Conservation (phyloP, 1,140 invertebrate species). For the Oreohelix idahoensis region DNA sequence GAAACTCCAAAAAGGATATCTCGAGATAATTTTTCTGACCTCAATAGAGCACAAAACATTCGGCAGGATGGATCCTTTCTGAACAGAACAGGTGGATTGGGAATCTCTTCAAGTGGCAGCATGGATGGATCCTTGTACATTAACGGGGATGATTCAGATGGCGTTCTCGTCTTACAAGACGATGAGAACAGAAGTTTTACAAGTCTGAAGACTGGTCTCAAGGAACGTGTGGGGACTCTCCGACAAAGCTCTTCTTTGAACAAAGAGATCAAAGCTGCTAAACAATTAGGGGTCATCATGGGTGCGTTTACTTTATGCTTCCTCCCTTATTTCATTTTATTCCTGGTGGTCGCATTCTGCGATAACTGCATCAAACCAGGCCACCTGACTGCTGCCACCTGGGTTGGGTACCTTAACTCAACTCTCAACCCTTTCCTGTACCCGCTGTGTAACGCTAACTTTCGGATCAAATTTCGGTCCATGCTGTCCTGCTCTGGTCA, state of each 20-base stretch:
- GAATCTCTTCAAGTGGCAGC: background rate
- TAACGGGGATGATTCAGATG: slow-evolving; percentile 28
- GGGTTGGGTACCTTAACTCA: slow-evolving; percentile 78
- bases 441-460: slow-evolving; percentile 77
- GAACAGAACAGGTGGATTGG: slow-evolving; percentile 42
- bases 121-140: slow-evolving; percentile 20
- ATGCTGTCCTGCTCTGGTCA: slow-evolving; percentile 68
- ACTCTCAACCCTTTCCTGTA: slow-evolving; percentile 78
- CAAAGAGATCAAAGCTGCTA: slow-evolving; percentile 79
- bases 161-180: background rate
- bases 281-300: slow-evolving; percentile 80
- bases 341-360: slow-evolving; percentile 79
- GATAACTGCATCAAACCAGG: slow-evolving; percentile 72
- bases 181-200: slow-evolving; percentile 38
- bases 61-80: slow-evolving; percentile 52
- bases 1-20: background rate
- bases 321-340: slow-evolving; percentile 79
- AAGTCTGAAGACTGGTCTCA: slow-evolving; percentile 43
- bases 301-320: slow-evolving; percentile 80
- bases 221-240: slow-evolving; percentile 40
- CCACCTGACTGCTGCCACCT: slow-evolving; percentile 74
- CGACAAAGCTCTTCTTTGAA: slow-evolving; percentile 68
- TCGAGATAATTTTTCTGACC: slow-evolving; percentile 47
- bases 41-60: slow-evolving; percentile 51
- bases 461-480: slow-evolving; percentile 75